Conservation (phyloP, 2,113 vertebrate species). For the Sceloporus undulatus region DNA sequence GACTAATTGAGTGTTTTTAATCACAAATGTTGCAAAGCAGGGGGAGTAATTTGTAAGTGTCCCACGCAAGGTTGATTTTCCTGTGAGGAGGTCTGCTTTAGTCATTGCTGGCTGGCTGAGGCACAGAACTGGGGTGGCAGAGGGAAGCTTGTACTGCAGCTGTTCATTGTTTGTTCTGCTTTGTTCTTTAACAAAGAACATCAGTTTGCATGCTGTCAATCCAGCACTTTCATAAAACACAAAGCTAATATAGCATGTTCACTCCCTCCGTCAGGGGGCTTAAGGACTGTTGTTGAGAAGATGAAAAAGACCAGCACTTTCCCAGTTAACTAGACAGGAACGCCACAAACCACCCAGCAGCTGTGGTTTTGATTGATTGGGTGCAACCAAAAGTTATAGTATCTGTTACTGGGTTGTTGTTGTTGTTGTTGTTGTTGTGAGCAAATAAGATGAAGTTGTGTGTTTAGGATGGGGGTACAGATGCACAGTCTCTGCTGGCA, state of each 20-base stretch:
- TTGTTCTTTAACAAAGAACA: neutral
- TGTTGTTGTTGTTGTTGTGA: neutral
- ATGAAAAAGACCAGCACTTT: neutral
- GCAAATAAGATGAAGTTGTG: neutral
- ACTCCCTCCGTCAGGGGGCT: conserved; percentile 1
- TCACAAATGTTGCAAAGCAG: neutral
- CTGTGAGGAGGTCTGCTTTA: conserved; percentile 21
- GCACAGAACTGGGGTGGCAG: neutral
- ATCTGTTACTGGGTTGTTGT: conserved; percentile 5
- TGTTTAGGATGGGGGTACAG: neutral
- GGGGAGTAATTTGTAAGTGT: neutral
- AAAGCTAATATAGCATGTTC: conserved; percentile 30
- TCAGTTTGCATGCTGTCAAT: conserved; percentile 17
- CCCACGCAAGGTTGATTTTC: neutral
- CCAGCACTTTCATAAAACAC: conserved; percentile 13
- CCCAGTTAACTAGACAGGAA: neutral
- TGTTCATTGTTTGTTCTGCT: neutral
- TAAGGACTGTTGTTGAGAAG: conserved; percentile 12
- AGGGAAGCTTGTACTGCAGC: neutral
- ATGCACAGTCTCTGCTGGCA: neutral
- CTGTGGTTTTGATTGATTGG: neutral
- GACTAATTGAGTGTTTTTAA: neutral
- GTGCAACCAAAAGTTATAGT: neutral
- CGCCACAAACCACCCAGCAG: neutral
- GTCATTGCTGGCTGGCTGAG: neutral